Conservation (phyloP, 2,888 invertebrate genomes). For the Blera fallax region DNA sequence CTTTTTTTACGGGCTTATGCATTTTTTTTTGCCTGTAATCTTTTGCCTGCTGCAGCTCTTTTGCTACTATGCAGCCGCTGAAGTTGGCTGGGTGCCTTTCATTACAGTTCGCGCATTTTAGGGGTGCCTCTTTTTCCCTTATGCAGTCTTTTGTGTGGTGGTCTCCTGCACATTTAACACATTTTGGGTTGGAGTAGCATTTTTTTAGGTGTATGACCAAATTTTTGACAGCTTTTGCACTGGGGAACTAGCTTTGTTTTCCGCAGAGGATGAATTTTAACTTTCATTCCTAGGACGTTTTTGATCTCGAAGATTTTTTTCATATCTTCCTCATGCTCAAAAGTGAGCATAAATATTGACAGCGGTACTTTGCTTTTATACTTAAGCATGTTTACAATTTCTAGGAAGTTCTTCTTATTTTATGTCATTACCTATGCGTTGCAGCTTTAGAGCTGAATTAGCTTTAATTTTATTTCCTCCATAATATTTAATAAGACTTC, state of each 20-base stretch:
- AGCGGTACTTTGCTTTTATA: background rate
- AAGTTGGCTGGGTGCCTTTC: background rate
- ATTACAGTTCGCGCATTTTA: background rate
- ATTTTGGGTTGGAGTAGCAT: too few relatives aligned
- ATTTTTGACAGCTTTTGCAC: too few relatives aligned
- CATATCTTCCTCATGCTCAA: background rate
- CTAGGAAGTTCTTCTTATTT: background rate
- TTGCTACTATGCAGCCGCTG: background rate
- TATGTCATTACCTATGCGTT: too few relatives aligned
- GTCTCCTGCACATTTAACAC: too few relatives aligned
- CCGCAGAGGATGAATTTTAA: too few relatives aligned
- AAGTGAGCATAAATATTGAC: too few relatives aligned
- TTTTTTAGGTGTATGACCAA: too few relatives aligned
- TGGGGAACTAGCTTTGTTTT: too few relatives aligned
- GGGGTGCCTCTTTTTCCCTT: background rate
- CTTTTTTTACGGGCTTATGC: too few relatives aligned
- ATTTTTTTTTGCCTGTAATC: background rate
- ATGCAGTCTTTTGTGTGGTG: background rate
- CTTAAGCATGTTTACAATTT: background rate
- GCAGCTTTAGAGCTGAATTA: too few relatives aligned
- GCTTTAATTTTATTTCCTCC: too few relatives aligned
- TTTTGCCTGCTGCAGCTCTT: background rate
- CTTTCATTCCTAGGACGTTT: background rate
- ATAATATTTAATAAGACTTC: too few relatives aligned
- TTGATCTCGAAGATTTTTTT: background rate